Conservation (phyloP, 2,113 vertebrate genomes). For the Emydura subglobosa region DNA sequence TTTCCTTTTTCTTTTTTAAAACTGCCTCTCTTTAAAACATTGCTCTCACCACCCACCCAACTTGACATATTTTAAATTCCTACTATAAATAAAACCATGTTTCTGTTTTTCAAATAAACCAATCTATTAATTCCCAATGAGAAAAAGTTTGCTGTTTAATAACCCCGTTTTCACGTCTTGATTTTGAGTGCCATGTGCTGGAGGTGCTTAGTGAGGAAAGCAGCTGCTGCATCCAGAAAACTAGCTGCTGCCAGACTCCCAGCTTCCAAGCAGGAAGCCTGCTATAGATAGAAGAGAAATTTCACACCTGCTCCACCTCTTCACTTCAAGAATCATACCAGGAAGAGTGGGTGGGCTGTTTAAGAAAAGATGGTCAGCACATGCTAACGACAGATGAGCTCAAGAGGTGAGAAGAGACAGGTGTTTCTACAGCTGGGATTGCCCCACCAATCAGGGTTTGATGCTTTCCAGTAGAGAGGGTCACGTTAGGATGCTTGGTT, state of each 20-base stretch:
- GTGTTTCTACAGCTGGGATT: background rate
- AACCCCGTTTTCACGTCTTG: background rate
- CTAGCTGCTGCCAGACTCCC: background rate
- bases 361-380: background rate
- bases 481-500: background rate
- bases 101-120: background rate
- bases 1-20: background rate
- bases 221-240: background rate
- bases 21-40: background rate
- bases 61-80: constrained; percentile 18
- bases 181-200: background rate
- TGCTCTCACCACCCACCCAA: background rate
- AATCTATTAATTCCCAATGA: background rate
- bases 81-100: background rate
- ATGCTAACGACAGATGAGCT: background rate
- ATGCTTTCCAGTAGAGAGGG: background rate
- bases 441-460: background rate
- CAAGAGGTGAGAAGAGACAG: background rate
- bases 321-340: background rate
- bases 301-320: fast-evolving
- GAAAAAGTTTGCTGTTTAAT: background rate
- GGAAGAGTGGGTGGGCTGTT: background rate
- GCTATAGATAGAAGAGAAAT: fast-evolving
- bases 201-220: background rate
- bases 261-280: background rate